Evolutionary conservation across 2,113 vertebrate species (phyloP).

Genomic region (Salvelinus alpinus): DNA sequence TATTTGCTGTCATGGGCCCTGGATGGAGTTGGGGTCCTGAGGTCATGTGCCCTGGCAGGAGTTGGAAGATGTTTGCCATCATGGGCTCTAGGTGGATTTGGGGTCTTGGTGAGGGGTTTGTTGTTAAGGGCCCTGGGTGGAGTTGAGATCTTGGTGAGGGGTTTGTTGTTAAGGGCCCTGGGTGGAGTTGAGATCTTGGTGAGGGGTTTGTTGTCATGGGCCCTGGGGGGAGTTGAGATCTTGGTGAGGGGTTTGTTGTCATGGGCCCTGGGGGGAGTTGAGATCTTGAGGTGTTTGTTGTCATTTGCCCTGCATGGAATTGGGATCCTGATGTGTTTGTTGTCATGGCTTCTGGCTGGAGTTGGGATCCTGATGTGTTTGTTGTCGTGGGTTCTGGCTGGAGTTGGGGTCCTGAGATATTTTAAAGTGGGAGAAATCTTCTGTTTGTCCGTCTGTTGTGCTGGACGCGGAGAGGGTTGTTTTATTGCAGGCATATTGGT

Average conservation of each 20-base stretch:
- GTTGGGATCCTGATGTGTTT: constrained; percentile 1
- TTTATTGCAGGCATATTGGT: constrained; percentile 20
- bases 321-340: not conserved
- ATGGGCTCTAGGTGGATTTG: not conserved
- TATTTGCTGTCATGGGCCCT: constrained; percentile 9
- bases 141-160: no score
- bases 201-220: no score
- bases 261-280: no score
- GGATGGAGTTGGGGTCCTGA: no score
- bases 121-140: not conserved
- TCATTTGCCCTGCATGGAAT: constrained; percentile 3
- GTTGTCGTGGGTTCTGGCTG: not conserved
- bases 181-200: not conserved
- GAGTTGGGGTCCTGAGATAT: not conserved
- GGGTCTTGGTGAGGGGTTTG: no score
- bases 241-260: no score
- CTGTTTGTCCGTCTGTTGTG: not conserved
- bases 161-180: not conserved
- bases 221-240: no score
- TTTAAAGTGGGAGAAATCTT: not conserved
- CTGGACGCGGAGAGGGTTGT: constrained; percentile 37
- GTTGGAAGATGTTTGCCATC: no score
- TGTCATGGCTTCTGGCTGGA: accelerated
- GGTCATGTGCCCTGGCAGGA: no score
- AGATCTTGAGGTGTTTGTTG: no score